Evolutionary conservation across 2,113 vertebrate species (phyloP), one percentile per base, ranked within the genome.

Genomic region (Sinocyclocheilus grahami): DNA sequence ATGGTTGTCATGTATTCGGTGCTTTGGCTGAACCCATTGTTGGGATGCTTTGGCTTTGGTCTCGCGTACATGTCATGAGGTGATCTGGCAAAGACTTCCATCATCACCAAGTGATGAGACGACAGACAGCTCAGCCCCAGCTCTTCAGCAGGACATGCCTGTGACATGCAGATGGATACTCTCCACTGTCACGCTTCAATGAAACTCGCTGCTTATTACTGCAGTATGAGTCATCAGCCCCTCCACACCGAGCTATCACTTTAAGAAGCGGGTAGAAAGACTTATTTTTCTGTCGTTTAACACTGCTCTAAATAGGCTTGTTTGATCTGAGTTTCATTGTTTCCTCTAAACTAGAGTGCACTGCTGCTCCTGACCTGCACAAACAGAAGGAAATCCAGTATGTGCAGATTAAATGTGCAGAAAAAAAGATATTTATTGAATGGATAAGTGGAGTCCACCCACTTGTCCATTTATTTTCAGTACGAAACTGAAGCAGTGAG

Each of bases 1-100:
- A 91, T 92, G 91, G 92, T 89, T 92, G 79, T 93, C 79, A 87
- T 84, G 77, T 85, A 62, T 85, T 79, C 87, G 80, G 48, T 89
- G 78, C 60, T 85, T 87, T 39, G 62, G 78, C 86, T 87, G 87
- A 86, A 87, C 88, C 89, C 83, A 87, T 90, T 91, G 91, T 94
- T 92, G 89, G 86, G 67, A 89, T 87, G 37, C 69, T 71, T 86
- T 87, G 89, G 89, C 87, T 55, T 87, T 85, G 89, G 88, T 91
- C 93, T 92, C 90, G 78, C 86, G 87, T 86, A 89, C 53, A 82
- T 84, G 87, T 92, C 89, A 90, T 86, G 85, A 82, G 82, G 83
- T 27, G 84, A 81, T 89, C n/a, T 53, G 83, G 82, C 75, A 80
- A 72, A 67, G 30, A 76, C 69, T 87, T 90, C 86, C 75, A 89